Percentiles rank a stretch among this genome's conserved stretches.
Conservation (phyloP, 2,888 invertebrate genomes). For the Cerastis leucographa region DNA sequence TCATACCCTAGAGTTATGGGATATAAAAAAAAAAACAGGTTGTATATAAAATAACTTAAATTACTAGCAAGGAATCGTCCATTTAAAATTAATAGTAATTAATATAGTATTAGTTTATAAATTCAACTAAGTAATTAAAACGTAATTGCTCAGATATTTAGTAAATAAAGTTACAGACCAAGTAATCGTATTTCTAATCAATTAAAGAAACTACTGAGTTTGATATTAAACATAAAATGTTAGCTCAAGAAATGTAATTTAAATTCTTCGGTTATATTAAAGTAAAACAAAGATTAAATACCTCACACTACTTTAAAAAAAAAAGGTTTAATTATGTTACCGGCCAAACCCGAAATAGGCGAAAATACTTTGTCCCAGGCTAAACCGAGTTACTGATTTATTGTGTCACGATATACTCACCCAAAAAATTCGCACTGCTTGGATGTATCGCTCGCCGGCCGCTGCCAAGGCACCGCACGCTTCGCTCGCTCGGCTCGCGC, state of each 20-base stretch:
- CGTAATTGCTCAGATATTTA: slow-evolving; percentile 55
- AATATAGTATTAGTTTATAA: slow-evolving; percentile 33
- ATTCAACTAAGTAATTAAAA: slow-evolving; percentile 38
- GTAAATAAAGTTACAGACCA: slow-evolving; percentile 39
- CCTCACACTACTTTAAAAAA: background rate
- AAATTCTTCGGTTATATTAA: slow-evolving; percentile 46
- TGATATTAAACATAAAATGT: slow-evolving; percentile 52
- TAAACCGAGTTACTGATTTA: background rate
- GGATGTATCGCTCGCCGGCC: background rate
- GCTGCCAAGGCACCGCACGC: background rate
- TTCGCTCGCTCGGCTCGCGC: background rate
- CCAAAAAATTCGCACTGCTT: background rate
- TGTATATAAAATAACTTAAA: too few species aligned
- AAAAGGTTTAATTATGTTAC: background rate
- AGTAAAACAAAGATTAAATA: background rate
- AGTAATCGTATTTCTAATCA: slow-evolving; percentile 61
- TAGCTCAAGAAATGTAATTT: slow-evolving; percentile 39
- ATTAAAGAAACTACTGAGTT: slow-evolving; percentile 41
- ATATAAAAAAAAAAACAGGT: too few species aligned
- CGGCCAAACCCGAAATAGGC: background rate
- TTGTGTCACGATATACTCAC: background rate
- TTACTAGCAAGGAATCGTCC: background rate
- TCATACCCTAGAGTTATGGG: too few species aligned
- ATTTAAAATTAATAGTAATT: slow-evolving; percentile 38
- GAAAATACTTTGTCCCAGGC: background rate